Evolutionary conservation across 2,113 vertebrate species (phyloP).

Genomic region (Pedionomus torquatus): DNA sequence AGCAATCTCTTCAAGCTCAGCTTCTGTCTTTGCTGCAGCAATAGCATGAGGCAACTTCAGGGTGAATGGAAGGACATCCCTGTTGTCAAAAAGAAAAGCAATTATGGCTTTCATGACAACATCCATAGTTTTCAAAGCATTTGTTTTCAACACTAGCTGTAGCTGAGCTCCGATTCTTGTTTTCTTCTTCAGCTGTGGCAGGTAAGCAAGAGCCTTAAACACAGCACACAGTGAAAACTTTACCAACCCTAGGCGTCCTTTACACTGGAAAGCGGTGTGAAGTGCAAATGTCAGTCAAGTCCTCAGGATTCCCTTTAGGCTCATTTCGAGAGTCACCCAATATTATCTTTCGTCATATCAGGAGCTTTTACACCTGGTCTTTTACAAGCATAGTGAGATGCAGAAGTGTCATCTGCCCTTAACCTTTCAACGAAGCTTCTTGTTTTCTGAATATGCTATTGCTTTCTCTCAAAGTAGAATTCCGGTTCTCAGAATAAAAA

Average conservation of each 20-base stretch:
- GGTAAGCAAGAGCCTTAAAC: not conserved
- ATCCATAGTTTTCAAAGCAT: not conserved
- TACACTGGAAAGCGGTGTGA: not conserved
- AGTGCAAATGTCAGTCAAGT: not conserved
- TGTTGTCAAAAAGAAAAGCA: slow-evolving; percentile 56
- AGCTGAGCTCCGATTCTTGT: not conserved
- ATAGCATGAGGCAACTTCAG: slow-evolving; percentile 91
- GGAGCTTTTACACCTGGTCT: not conserved
- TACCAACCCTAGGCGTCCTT: not conserved
- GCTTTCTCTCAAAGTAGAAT: not conserved
- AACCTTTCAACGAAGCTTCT: not conserved
- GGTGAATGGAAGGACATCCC: slow-evolving; percentile 91
- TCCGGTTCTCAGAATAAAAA: not conserved
- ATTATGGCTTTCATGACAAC: not conserved
- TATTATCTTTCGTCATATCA: not conserved
- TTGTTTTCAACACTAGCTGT: not conserved
- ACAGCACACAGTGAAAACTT: not conserved
- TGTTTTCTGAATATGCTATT: not conserved
- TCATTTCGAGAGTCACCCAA: not conserved
- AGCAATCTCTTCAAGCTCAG: slow-evolving; percentile 89
- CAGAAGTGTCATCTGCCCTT: not conserved
- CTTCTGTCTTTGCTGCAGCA: slow-evolving; percentile 85
- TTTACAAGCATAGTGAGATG: not conserved
- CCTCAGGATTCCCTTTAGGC: not conserved
- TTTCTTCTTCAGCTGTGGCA: not conserved